Conservation (phyloP, 2,113 vertebrate genomes). For the Pimephales promelas region DNA sequence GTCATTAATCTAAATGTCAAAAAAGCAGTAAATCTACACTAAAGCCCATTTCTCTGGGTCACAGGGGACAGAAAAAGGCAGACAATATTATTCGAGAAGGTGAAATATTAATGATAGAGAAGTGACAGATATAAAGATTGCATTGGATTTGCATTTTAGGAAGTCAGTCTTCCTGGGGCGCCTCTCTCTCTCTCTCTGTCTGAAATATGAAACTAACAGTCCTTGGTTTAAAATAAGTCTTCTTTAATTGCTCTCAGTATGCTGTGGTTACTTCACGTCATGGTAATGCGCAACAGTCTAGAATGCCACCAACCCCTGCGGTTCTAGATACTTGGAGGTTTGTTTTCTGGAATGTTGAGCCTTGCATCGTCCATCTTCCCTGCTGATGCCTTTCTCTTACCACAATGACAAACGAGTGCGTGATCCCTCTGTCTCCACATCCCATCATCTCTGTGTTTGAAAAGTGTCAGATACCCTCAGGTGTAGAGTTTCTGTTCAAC, state of each 20-base stretch:
- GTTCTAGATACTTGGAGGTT: slow-evolving; percentile 41
- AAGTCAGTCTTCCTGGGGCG: slow-evolving; percentile 33
- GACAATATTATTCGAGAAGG: not conserved
- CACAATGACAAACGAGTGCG: slow-evolving; percentile 61
- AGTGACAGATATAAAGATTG: not conserved
- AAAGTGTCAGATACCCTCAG: slow-evolving; percentile 59
- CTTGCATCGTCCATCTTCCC: slow-evolving; percentile 28
- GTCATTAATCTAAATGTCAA: not conserved
- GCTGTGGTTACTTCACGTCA: slow-evolving; percentile 21
- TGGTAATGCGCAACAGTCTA: not conserved
- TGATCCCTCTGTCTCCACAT: slow-evolving; percentile 59
- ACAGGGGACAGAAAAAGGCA: not conserved
- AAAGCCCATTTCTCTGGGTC: not conserved
- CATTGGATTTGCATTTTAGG: slow-evolving; percentile 37
- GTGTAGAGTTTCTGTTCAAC: slow-evolving; percentile 67
- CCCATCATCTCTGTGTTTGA: slow-evolving; percentile 58
- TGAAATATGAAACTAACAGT: slow-evolving; percentile 66
- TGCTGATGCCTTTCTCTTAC: slow-evolving; percentile 43
- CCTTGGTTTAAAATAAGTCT: slow-evolving; percentile 67
- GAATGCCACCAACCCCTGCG: not conserved
- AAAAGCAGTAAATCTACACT: not conserved
- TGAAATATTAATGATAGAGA: not conserved
- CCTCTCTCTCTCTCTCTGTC: not conserved
- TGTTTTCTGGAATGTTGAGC: slow-evolving; percentile 42
- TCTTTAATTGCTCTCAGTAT: slow-evolving; percentile 54